These are phyloP conservation scores for Spisula solida DNA, from an alignment of 2,888 invertebrate genomes.

Conservation along the genomic window DNA sequence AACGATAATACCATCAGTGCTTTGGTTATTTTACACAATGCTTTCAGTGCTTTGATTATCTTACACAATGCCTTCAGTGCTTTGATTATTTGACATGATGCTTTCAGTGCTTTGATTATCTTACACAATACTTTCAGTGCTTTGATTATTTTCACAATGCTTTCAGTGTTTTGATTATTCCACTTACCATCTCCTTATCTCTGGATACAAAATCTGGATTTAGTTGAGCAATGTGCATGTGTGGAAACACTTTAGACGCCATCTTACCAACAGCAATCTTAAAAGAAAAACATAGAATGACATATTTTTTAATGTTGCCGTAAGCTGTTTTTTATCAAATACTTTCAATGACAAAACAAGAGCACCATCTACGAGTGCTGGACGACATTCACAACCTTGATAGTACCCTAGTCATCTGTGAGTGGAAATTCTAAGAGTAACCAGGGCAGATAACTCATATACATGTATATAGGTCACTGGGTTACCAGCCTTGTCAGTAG, in stretches of 20 bases:
- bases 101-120: neutral
- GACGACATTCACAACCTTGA: too few relatives aligned
- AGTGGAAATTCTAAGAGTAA: too few relatives aligned
- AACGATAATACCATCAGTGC: neutral
- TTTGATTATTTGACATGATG: neutral
- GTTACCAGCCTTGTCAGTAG: too few relatives aligned
- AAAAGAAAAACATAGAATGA: slow-evolving; percentile 38
- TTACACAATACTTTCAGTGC: neutral
- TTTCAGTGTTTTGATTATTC: neutral
- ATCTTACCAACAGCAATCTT: slow-evolving; percentile 83
- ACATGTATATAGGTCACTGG: too few relatives aligned
- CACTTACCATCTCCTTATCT: slow-evolving; percentile 78
- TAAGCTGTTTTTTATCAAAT: too few relatives aligned
- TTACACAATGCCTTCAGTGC: neutral
- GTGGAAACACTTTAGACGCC: slow-evolving; percentile 81
- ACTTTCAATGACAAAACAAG: too few relatives aligned
- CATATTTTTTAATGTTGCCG: too few relatives aligned
- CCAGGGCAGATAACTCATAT: too few relatives aligned
- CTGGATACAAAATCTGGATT: slow-evolving; percentile 81
- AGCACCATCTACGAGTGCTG: too few relatives aligned
- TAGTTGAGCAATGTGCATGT: slow-evolving; percentile 80
- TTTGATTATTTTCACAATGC: neutral
- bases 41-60: neutral
- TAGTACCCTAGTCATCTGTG: too few relatives aligned
- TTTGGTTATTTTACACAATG: neutral